phyloP scores from a whole-genome alignment of 2,888 invertebrate species.

The Sussaba pulchella region DNA sequence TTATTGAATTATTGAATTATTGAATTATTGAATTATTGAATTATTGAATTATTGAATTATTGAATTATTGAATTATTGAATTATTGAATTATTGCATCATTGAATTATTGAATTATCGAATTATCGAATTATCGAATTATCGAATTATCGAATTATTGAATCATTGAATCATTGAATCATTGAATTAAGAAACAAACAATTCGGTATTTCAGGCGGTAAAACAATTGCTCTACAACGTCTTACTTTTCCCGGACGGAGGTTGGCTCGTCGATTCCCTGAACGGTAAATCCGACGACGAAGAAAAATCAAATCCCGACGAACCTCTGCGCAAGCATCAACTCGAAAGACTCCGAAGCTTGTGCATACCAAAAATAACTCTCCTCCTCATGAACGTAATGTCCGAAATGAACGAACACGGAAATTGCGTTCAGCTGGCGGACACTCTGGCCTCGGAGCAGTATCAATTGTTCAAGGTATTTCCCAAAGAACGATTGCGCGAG shows the following conservation, averaged over 20 bases:
- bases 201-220: slow-evolving; percentile 87
- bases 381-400: slow-evolving; percentile 92
- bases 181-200: slow-evolving; percentile 62
- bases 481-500: slow-evolving; percentile 91
- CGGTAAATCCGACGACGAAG: slow-evolving; percentile 83
- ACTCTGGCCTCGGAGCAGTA: slow-evolving; percentile 92
- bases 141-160: too few species aligned
- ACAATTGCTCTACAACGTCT: slow-evolving; percentile 92
- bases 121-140: too few species aligned
- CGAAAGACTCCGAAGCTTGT: slow-evolving; percentile 90
- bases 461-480: slow-evolving; percentile 92
- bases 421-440: slow-evolving; percentile 91
- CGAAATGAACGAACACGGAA: slow-evolving; percentile 90
- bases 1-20: too few species aligned
- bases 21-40: too few species aligned
- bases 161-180: too few species aligned
- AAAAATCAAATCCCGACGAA: slow-evolving; percentile 84
- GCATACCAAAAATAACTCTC: slow-evolving; percentile 93
- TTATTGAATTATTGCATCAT: too few species aligned
- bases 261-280: slow-evolving; percentile 92
- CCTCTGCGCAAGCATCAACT: slow-evolving; percentile 89
- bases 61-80: too few species aligned
- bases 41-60: too few species aligned
- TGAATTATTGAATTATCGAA: too few species aligned
- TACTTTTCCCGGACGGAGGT: slow-evolving; percentile 95